Evolutionary conservation across 2,797 vertebrate species (phyloP).

Genomic region (Leontocebus nigricollis): DNA sequence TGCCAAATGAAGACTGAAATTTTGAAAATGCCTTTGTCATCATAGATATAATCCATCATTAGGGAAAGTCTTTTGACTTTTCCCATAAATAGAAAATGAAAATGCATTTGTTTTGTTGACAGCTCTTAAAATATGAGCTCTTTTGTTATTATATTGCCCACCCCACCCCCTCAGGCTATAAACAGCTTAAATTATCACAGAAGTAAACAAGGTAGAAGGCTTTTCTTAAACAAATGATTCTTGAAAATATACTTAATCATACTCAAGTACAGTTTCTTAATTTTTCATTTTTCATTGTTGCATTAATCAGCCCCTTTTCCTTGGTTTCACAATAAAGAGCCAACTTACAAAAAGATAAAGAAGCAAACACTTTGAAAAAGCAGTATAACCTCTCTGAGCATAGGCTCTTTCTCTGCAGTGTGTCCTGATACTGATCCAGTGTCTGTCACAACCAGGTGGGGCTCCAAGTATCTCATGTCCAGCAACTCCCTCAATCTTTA

Average conservation of each 20-base stretch:
- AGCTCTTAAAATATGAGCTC: background rate
- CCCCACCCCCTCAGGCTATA: background rate
- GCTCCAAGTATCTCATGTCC: background rate
- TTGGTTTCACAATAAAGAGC: background rate
- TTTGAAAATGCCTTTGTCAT: background rate
- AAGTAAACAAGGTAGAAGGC: background rate
- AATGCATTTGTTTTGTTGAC: background rate
- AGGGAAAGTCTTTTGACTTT: background rate
- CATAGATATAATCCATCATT: background rate
- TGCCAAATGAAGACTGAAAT: background rate
- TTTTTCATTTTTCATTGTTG: background rate
- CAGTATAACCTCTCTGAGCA: background rate
- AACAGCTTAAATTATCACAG: background rate
- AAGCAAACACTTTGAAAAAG: background rate
- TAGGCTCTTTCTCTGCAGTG: background rate
- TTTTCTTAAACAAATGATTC: conserved; percentile 14
- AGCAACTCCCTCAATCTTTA: background rate
- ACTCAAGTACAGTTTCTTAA: background rate
- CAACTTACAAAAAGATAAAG: background rate
- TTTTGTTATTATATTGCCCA: background rate
- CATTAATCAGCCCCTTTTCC: background rate
- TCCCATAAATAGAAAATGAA: background rate
- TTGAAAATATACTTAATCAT: background rate
- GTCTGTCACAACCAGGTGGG: rapidly evolving
- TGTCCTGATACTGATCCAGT: rapidly evolving